Base-by-base conservation (phyloP, 1,140 invertebrate species). In the Ceratina australensis region DNA sequence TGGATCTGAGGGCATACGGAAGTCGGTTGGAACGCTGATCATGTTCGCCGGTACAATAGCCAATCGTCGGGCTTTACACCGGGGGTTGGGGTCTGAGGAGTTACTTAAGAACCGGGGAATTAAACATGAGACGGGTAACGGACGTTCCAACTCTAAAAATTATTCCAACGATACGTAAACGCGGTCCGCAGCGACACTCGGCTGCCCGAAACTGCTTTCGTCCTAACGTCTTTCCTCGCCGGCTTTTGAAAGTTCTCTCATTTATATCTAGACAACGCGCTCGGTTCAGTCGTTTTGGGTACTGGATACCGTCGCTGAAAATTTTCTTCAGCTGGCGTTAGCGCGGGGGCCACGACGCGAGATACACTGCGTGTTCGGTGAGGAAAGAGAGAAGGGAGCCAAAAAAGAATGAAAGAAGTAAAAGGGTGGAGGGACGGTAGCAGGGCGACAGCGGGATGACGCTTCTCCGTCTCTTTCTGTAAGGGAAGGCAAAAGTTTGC, bases 401-500 rank as follows among this genome's bases (percentile, higher is more conserved):
- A 80, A 78, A 59, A 72, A 72, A 76, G 64, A 80, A 74, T 63
- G 68, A 18, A 49, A 52, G 57, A n/a, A 7, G 12, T 50, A 12
- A 71, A 57, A 56, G 78, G 82, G 77, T 75, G 78, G 80, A 78
- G 79, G 81, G 52, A 78, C 68, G 73, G 68, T 73, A 76, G 59
- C 64, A 73, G 71, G 73, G 66, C 22, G 57, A 33, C 66, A 72
- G 50, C 57, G 54, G 28, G 49, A 60, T 24, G 76, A 22, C n/a
- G 42, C 47, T 67, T 69, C 57, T 78, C 75, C 69, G 69, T 82
- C 69, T 79, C 83, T 81, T 66, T 79, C 56, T 79, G 59, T 59
- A 66, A 80, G 78, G 82, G 69, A 42, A 71, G 67, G 86, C 86
- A 74, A 93, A 95, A 87, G 87, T 86, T 88, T 88, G 80, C 85